Base-by-base conservation (phyloP, 2,888 invertebrate species). In the Anthrax anthrax region DNA sequence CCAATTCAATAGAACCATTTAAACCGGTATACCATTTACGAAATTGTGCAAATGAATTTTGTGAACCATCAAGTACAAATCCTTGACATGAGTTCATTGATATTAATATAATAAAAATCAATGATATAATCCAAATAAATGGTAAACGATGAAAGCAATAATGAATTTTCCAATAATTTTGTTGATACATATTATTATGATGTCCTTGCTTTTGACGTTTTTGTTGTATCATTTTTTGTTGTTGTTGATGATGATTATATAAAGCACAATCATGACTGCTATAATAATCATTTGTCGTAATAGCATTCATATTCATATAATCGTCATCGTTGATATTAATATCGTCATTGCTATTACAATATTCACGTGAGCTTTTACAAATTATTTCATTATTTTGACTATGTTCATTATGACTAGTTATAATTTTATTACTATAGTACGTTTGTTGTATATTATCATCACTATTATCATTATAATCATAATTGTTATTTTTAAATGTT, bases 1-100 rank as follows among this genome's bases (percentile, higher is more conserved):
- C 94, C 61, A 96, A 80, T 63, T 89, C 89, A 47, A 96, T 67
- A 12, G 87, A 85, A 41, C 92, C 92, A 68, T 95, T 95, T 13
- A 87, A 72, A 1, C 86, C 92, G 37, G 85, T 88, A 62, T 90
- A 87, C 96, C 96, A 96, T 68, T 90, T 88, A 32, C 85, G 79
- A 68, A 90, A 92, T 61, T 90, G 89, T 47, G 90, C 89, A 72
- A 84, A 92, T 10, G 90, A 89, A 62, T 81, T 84, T 53, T 84
- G 80, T 43, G 89, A 80, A 18, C 86, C 92, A 69, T 92, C 89
- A 59, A 90, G 74, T 17, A 84, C 76, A 69, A 88, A 88, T 51
- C 76, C 78, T 54, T 72, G 67, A 32, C 29, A 32, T 23, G 23
- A 23, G 3, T 32, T 9, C 29, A 32, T 32, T 32, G 29, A 9